Conservation (phyloP, 2,888 invertebrate genomes). For the Biston betularia region DNA sequence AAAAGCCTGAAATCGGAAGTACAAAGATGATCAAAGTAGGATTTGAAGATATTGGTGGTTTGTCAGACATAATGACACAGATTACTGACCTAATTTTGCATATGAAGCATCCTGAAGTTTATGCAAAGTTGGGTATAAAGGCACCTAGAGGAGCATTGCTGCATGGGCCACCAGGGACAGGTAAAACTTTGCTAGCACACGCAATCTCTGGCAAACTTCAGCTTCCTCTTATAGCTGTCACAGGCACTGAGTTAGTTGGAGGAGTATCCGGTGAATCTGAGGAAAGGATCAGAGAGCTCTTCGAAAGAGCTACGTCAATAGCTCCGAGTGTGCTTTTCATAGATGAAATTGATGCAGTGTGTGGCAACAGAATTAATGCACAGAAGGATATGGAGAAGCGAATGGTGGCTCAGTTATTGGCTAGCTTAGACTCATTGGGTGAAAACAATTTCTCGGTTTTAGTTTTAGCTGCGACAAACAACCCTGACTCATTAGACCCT, state of each 20-base stretch:
- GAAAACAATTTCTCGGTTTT: conserved; percentile 88
- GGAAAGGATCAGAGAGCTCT: conserved; percentile 95
- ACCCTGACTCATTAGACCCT: conserved; percentile 96
- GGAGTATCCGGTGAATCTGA: conserved; percentile 99
- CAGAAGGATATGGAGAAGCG: conserved; percentile 98
- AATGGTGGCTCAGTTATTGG: conserved; percentile 96
- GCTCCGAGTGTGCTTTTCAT: conserved; percentile 96
- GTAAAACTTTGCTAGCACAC: conserved; percentile 93
- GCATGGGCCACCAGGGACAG: conserved; percentile 98
- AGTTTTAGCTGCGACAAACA: conserved; percentile 98
- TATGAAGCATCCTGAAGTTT: conserved; percentile 96
- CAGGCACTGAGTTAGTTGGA: conserved; percentile 96
- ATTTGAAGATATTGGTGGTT: conserved; percentile 93
- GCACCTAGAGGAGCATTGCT: conserved; percentile 96
- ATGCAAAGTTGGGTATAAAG: conserved; percentile 92
- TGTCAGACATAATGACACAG: conserved; percentile 89
- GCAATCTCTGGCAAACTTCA: conserved; percentile 95
- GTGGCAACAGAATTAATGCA: conserved; percentile 95
- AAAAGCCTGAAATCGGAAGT: conserved; percentile 69
- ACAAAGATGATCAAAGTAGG: conserved; percentile 80
- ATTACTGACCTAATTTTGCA: conserved; percentile 93
- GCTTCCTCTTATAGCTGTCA: conserved; percentile 94
- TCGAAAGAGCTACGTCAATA: conserved; percentile 91
- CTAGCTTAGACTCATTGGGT: conserved; percentile 93
- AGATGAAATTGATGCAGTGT: conserved; percentile 99